These are phyloP conservation scores for Parnassius apollo DNA, from an alignment of 2,888 invertebrate species.

Conservation along the genomic window DNA sequence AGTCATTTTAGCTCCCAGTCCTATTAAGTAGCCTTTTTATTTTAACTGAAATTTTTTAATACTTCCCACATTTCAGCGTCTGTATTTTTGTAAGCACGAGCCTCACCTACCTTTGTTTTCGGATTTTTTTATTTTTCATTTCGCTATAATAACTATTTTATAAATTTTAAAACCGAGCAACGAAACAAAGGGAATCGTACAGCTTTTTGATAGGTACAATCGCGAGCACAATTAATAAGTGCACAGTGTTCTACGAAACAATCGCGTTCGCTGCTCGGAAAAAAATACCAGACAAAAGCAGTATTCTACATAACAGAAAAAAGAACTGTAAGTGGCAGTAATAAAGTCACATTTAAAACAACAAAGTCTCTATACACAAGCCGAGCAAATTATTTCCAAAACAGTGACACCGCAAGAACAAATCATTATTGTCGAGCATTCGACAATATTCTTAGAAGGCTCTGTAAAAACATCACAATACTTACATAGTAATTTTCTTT, in stretches of 20 bases:
- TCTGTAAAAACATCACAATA: constrained; percentile 34
- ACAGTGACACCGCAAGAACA: constrained; percentile 62
- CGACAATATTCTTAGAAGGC: constrained; percentile 52
- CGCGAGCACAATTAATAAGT: constrained; percentile 26
- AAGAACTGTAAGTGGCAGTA: neutral
- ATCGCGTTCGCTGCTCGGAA: constrained; percentile 13
- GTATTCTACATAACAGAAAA: neutral
- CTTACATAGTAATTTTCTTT: constrained; percentile 25
- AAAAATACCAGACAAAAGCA: constrained; percentile 23
- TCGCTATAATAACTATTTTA: constrained; percentile 21
- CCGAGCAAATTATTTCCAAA: constrained; percentile 55
- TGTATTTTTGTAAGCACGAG: constrained; percentile 5
- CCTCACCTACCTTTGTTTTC: constrained; percentile 21
- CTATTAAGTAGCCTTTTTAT: constrained; percentile 10
- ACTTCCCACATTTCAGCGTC: constrained; percentile 15
- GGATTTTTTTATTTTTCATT: constrained; percentile 18
- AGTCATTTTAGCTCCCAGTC: neutral
- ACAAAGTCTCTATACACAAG: constrained; percentile 38
- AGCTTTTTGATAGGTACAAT: constrained; percentile 27
- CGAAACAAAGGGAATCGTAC: constrained; percentile 17
- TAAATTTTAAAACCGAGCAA: constrained; percentile 18
- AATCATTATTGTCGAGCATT: constrained; percentile 36
- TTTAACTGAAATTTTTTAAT: constrained; percentile 3
- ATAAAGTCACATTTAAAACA: constrained; percentile 11
- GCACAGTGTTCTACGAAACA: constrained; percentile 22